Evolutionary conservation across 1,140 invertebrate species (phyloP).

Genomic region (Hyles euphorbiae): DNA sequence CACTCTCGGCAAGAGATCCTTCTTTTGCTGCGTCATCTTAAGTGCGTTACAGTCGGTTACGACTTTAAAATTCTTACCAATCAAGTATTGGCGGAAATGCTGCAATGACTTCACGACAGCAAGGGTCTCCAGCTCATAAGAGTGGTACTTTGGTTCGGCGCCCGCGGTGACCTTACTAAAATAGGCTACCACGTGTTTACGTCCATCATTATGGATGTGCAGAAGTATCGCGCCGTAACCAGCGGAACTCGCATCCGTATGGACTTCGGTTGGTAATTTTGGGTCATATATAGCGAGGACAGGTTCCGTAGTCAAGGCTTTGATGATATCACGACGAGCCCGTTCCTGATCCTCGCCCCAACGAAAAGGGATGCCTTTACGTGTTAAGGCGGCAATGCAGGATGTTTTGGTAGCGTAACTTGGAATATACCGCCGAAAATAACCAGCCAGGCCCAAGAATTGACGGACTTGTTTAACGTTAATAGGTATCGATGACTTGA

Average conservation of each 20-base stretch:
- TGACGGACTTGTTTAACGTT: constrained; percentile 37
- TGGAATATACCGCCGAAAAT: constrained; percentile 45
- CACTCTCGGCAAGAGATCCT: constrained; percentile 36
- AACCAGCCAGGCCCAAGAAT: constrained; percentile 45
- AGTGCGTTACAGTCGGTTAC: constrained; percentile 57
- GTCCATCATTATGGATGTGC: constrained; percentile 23
- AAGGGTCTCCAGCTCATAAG: constrained; percentile 48
- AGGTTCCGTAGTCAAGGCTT: constrained; percentile 21
- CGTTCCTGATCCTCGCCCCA: constrained; percentile 18
- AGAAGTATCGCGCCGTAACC: constrained; percentile 39
- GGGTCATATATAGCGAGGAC: constrained; percentile 37
- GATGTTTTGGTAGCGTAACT: constrained; percentile 30
- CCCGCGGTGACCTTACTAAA: constrained; percentile 33
- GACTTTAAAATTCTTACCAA: constrained; percentile 47
- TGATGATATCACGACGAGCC: constrained; percentile 16
- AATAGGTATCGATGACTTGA: constrained; percentile 33
- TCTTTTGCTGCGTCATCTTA: constrained; percentile 34
- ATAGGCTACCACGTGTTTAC: constrained; percentile 37
- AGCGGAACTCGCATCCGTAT: constrained; percentile 21
- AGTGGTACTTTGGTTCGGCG: constrained; percentile 36
- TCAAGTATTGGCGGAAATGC: constrained; percentile 41
- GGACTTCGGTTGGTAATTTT: constrained; percentile 32
- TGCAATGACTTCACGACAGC: constrained; percentile 39
- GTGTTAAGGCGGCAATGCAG: constrained; percentile 31
- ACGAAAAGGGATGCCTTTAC: constrained; percentile 23